These are phyloP conservation scores for Drosophila teissieri DNA, from an alignment of 1,140 invertebrate genomes.

Conservation along the genomic window DNA sequence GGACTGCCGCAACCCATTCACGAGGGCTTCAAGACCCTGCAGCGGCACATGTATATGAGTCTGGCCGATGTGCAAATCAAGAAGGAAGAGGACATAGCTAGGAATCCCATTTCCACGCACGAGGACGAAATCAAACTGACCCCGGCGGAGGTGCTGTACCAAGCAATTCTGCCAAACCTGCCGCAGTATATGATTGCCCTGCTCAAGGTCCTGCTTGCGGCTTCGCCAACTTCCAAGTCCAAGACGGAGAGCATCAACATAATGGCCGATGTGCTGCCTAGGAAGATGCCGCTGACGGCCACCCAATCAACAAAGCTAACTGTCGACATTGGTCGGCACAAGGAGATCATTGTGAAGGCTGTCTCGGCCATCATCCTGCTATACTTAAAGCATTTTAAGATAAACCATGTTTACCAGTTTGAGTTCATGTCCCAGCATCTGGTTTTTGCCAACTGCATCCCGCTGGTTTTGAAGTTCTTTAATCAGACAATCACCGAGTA, in stretches of 20 bases:
- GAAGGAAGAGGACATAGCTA: conserved; percentile 92
- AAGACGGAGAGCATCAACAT: conserved; percentile 99
- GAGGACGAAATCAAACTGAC: conserved; percentile 91
- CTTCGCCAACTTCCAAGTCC: conserved; percentile 98
- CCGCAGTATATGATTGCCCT: conserved; percentile 99
- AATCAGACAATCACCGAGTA: conserved; percentile 99
- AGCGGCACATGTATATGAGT: conserved; percentile 94
- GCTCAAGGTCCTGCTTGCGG: conserved; percentile 98
- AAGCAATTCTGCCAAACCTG: conserved; percentile 95
- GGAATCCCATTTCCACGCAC: conserved; percentile 91
- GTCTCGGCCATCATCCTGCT: conserved; percentile 97
- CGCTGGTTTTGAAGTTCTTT: conserved; percentile 99
- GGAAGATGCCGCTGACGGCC: conserved; percentile 98
- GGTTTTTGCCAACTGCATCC: conserved; percentile 99
- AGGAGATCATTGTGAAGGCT: conserved; percentile 99
- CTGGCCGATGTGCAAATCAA: conserved; percentile 93
- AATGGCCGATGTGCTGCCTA: conserved; percentile 97
- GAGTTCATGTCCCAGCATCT: conserved; percentile 99
- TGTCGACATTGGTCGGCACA: conserved; percentile 99
- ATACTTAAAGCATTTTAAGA: conserved; percentile 98
- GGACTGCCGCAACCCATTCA: conserved; percentile 97
- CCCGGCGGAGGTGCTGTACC: conserved; percentile 94
- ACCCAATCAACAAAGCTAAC: conserved; percentile 98
- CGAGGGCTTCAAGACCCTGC: conserved; percentile 96
- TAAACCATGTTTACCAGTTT: conserved; percentile 99